Conservation (phyloP, 2,888 invertebrate genomes). For the Netelia virgata region DNA sequence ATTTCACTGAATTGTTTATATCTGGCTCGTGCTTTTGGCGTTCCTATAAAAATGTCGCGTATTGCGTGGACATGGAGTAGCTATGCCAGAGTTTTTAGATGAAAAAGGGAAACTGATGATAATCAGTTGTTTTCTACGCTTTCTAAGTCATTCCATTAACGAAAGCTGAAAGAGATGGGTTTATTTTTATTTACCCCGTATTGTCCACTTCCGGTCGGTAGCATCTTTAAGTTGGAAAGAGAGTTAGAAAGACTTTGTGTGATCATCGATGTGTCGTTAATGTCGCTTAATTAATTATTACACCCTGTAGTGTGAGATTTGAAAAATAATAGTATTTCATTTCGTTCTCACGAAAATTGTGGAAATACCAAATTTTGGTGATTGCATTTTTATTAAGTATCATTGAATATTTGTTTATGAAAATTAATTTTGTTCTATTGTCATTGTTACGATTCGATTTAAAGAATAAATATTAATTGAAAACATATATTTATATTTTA, state of each 20-base stretch:
- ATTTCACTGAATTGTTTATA: background rate
- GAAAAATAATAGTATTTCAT: background rate
- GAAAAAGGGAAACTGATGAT: constrained; percentile 45
- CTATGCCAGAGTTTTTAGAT: constrained; percentile 54
- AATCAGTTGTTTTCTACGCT: constrained; percentile 21
- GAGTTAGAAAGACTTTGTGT: constrained; percentile 63
- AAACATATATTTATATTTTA: constrained; percentile 33
- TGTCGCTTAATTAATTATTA: background rate
- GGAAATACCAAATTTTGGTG: background rate
- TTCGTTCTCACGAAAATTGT: background rate
- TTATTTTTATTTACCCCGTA: constrained; percentile 79
- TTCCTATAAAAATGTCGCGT: constrained; percentile 22
- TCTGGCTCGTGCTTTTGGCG: constrained; percentile 32
- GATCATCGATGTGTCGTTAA: background rate
- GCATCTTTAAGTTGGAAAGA: constrained; percentile 72
- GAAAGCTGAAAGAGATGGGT: constrained; percentile 67
- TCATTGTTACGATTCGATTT: background rate
- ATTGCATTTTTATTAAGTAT: background rate
- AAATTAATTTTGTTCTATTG: background rate
- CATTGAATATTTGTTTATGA: background rate
- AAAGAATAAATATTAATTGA: background rate
- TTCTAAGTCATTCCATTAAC: constrained; percentile 49
- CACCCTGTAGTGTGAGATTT: too few relatives aligned
- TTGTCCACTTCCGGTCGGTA: constrained; percentile 74
- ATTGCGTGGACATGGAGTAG: constrained; percentile 35